Conservation (phyloP, 2,888 invertebrate species). For the Ochropleura leucogaster region DNA sequence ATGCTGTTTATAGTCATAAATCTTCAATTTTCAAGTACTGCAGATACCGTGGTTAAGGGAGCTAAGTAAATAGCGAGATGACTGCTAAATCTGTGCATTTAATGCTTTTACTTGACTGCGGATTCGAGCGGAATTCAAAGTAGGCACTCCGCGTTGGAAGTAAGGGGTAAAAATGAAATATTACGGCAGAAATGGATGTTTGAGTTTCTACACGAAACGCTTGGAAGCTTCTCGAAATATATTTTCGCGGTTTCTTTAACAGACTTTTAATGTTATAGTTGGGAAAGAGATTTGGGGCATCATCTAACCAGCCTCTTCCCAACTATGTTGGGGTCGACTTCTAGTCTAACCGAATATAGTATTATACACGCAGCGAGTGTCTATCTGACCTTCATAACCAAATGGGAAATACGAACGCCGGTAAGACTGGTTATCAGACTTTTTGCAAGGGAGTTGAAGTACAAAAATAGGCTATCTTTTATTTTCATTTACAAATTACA, state of each 20-base stretch:
- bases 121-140: slow-evolving; percentile 54
- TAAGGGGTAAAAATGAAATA: slow-evolving; percentile 45
- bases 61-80: slow-evolving; percentile 54
- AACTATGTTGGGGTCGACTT: neutral
- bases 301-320: neutral
- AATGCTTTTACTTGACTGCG: slow-evolving; percentile 58
- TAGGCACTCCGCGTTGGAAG: slow-evolving; percentile 33
- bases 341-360: neutral
- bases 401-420: too few species aligned
- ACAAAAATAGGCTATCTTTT: neutral
- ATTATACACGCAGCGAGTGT: neutral
- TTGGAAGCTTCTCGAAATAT: slow-evolving; percentile 20
- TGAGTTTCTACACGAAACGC: slow-evolving; percentile 12
- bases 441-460: neutral
- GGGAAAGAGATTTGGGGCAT: neutral
- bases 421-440: too few species aligned
- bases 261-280: neutral
- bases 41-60: slow-evolving; percentile 15
- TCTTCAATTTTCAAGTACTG: slow-evolving; percentile 14
- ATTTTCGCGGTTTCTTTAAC: neutral
- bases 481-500: slow-evolving; percentile 5
- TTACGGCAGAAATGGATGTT: slow-evolving; percentile 37
- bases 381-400: neutral
- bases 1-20: slow-evolving; percentile 13
- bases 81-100: slow-evolving; percentile 59